Conservation (phyloP, 2,797 vertebrate genomes). For the Anolis apletophallus region DNA sequence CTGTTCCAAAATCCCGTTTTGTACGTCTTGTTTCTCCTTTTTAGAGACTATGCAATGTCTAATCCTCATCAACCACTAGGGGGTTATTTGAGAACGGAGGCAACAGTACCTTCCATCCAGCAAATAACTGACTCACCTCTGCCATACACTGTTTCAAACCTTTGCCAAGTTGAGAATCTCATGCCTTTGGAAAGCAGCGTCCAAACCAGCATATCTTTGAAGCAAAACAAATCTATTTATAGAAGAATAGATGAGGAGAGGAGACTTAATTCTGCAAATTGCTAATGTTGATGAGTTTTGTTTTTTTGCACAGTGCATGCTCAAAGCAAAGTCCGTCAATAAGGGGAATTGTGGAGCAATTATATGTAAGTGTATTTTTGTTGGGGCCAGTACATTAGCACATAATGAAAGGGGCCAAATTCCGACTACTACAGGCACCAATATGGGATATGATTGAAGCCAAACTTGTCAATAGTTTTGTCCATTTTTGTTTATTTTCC, state of each 20-base stretch:
- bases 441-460: conserved; percentile 60
- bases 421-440: conserved; percentile 52
- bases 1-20: conserved; percentile 19
- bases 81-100: conserved; percentile 38
- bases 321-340: conserved; percentile 62
- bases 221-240: conserved; percentile 48
- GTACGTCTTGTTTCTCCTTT: conserved; percentile 51
- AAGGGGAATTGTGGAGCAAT: conserved; percentile 70
- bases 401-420: conserved; percentile 57
- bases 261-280: conserved; percentile 62
- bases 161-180: conserved; percentile 60
- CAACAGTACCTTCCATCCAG: conserved; percentile 25
- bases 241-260: conserved; percentile 47
- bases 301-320: conserved; percentile 60
- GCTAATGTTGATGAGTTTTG: conserved; percentile 64
- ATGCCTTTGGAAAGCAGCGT: conserved; percentile 57
- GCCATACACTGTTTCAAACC: conserved; percentile 45
- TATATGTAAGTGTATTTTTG: conserved; percentile 60
- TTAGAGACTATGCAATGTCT: conserved; percentile 48
- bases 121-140: conserved; percentile 56
- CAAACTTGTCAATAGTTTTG: conserved; percentile 57
- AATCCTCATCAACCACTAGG: conserved; percentile 60
- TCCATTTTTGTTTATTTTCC: conserved; percentile 40
- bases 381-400: conserved; percentile 65
- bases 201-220: conserved; percentile 57